phyloP scores from a whole-genome alignment of 2,113 vertebrate species.

The Todiramphus saurophagus region DNA sequence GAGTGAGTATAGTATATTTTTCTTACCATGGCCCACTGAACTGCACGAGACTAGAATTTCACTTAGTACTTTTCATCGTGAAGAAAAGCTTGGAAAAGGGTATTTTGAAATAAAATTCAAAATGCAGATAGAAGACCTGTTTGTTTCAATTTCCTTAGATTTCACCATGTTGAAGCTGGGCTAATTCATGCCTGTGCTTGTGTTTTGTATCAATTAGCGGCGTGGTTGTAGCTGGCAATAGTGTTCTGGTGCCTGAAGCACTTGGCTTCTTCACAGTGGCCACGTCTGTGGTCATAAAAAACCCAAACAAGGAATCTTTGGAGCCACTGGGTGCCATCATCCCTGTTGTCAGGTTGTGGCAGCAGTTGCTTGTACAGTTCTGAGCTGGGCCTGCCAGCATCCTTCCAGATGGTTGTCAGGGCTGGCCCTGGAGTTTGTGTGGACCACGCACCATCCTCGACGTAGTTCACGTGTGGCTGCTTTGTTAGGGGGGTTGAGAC shows the following conservation, averaged over 20 bases:
- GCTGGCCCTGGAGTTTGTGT: not conserved
- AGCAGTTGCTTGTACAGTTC: not conserved
- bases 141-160: not conserved
- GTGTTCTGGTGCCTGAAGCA: not conserved
- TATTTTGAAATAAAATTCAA: not conserved
- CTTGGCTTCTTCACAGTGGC: not conserved
- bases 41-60: not conserved
- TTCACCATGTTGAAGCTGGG: not conserved
- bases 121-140: not conserved
- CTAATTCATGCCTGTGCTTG: not conserved
- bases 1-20: not conserved
- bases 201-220: not conserved
- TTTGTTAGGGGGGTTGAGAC: not conserved
- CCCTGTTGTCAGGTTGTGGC: not conserved
- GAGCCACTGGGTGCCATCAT: not conserved
- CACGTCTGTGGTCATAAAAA: rapidly evolving
- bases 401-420: not conserved
- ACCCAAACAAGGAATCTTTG: not conserved
- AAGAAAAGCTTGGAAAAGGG: not conserved
- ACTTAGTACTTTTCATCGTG: not conserved
- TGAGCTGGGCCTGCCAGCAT: not conserved
- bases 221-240: not conserved
- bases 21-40: not conserved
- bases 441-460: not conserved
- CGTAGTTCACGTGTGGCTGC: not conserved